phyloP scores from a whole-genome alignment of 35 echinoderm and acorn worm species.

The Anneissia japonica region DNA sequence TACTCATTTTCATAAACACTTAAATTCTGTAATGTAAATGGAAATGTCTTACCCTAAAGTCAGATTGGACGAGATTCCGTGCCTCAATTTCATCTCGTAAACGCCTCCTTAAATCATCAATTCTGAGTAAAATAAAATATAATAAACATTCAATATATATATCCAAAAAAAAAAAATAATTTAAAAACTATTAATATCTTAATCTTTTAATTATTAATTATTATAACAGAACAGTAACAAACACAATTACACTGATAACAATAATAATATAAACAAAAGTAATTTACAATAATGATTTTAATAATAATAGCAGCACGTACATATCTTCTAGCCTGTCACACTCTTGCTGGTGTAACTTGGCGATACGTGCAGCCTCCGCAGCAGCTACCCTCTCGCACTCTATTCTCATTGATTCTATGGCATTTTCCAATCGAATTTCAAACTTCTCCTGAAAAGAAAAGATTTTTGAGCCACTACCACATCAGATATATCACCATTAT shows the following conservation, averaged over 20 bases:
- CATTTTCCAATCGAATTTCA: constrained; percentile 53
- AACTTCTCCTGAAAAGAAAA: constrained; percentile 61
- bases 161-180: too few species aligned
- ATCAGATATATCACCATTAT: too few species aligned
- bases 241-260: too few species aligned
- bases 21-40: too few species aligned
- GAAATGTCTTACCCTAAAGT: constrained; percentile 70
- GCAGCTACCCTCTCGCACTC: constrained; percentile 88
- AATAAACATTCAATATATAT: too few species aligned
- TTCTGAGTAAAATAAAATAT: constrained; percentile 51
- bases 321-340: constrained; percentile 54
- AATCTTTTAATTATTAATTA: too few species aligned
- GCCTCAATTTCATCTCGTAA: constrained; percentile 72
- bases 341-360: constrained; percentile 68
- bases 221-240: too few species aligned
- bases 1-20: too few species aligned
- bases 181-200: too few species aligned
- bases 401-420: constrained; percentile 46
- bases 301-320: constrained; percentile 50
- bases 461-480: too few species aligned
- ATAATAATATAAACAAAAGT: too few species aligned
- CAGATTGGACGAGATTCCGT: constrained; percentile 66
- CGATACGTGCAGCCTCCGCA: constrained; percentile 65
- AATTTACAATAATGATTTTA: too few species aligned
- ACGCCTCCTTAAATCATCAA: constrained; percentile 46